Evolutionary conservation across 2,888 invertebrate species (phyloP).

Genomic region (Sminthurides aquaticus): DNA sequence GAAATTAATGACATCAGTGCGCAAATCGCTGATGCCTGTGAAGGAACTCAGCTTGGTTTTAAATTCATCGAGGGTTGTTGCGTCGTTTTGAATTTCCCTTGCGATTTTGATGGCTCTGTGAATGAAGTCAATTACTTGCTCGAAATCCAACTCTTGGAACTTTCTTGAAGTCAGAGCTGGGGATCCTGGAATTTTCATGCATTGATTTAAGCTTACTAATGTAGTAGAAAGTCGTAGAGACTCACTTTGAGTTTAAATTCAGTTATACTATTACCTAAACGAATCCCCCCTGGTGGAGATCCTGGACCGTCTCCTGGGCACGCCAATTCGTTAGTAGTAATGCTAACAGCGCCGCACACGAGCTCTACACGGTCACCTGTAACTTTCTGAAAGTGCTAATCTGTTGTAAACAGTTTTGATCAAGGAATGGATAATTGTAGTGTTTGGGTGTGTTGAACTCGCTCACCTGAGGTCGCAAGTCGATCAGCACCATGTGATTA

Average conservation of each 20-base stretch:
- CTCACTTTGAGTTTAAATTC: background rate
- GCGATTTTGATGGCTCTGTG: slow-evolving; percentile 49
- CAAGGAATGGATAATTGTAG: no score
- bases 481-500: slow-evolving; percentile 54
- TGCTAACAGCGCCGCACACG: slow-evolving; percentile 52
- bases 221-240: background rate
- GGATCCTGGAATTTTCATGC: slow-evolving; percentile 48
- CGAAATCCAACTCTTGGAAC: slow-evolving; percentile 49
- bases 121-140: slow-evolving; percentile 46
- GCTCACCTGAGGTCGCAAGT: slow-evolving; percentile 44
- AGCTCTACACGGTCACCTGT: slow-evolving; percentile 53
- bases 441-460: background rate
- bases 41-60: slow-evolving; percentile 63
- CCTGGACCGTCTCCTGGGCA: slow-evolving; percentile 57
- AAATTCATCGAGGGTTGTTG: slow-evolving; percentile 67
- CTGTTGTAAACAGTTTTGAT: background rate
- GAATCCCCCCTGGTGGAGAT: slow-evolving; percentile 52
- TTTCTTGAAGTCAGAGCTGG: slow-evolving; percentile 52
- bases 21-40: slow-evolving; percentile 55
- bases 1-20: slow-evolving; percentile 64
- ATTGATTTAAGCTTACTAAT: slow-evolving; percentile 10
- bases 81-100: slow-evolving; percentile 33
- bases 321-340: slow-evolving; percentile 58
- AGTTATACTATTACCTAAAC: slow-evolving; percentile 52
- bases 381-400: slow-evolving; percentile 45